Evolutionary conservation across 2,113 vertebrate species (phyloP), one percentile per base, ranked within the genome.

Genomic region (Sarotherodon lohbergeri): DNA sequence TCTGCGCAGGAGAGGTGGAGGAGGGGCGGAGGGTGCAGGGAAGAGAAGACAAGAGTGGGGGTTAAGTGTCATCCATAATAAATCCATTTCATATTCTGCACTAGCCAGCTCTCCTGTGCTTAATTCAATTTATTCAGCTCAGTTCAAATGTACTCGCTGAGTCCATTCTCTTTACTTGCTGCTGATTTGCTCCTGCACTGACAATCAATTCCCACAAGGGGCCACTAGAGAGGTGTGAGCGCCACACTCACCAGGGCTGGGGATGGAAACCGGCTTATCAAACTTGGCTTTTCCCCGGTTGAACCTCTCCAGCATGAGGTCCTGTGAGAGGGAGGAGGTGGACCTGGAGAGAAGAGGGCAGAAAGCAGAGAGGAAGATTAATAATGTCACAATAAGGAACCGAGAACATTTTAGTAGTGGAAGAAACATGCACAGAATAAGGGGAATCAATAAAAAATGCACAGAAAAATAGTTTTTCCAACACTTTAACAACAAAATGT

Each of bases 301-400:
- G 92, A 97, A 97, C 59, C 96, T 93, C 63, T 97, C 96, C 90
- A 97, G 90, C 93, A 94, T 95, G 43, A 97, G 96, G 91, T 97
- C 96, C 91, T 97, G 97, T 41, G 95, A 96, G 83, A 97, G 95
- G 12, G 96, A 96, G 57, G 96, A 95, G 43, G 95, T 96, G 78
- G 96, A 96, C 54, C 97, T 97, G 94, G 46, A 82, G 82, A 50
- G 48, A 84, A 86, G 48, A 84, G 46, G 79, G 34, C 56, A 91
- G 41, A 50, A 13, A 52, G 68, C 4, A 6, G n/a, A 71, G n/a
- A 14, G 0, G 34, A 39, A 71, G 59, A 82, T 91, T 8, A 84
- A 76, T 48, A 27, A 94, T 59, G 46, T 14, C 22, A 9, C 32
- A 43, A 82, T 6, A 3, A 13, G n/a, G 73, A 86, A 22, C 10